These are phyloP conservation scores for Acronicta alni DNA, from an alignment of 2,888 invertebrate genomes.

Conservation along the genomic window DNA sequence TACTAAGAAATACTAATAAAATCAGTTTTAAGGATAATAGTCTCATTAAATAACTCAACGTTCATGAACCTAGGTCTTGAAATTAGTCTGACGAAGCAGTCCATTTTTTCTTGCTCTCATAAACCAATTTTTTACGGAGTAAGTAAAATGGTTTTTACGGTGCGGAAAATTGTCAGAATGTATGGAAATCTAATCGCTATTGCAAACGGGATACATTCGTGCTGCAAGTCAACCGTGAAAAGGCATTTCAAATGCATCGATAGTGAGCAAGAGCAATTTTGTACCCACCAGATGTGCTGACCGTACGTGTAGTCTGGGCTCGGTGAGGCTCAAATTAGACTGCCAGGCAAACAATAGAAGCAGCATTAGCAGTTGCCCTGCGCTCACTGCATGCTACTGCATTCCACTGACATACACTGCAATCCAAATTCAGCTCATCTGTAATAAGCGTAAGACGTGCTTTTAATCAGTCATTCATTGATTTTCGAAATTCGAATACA, in stretches of 20 bases:
- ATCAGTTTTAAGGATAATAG: no score
- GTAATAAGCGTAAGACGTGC: no score
- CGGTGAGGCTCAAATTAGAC: neutral
- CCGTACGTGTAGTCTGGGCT: neutral
- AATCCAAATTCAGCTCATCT: no score
- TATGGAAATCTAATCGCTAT: conserved; percentile 6
- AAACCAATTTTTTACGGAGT: neutral
- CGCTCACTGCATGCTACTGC: neutral
- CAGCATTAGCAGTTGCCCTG: neutral
- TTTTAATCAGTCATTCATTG: no score
- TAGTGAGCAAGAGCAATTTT: neutral
- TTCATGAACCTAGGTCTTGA: no score
- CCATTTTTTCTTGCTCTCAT: neutral
- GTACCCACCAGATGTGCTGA: conserved; percentile 5
- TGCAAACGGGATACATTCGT: conserved; percentile 4
- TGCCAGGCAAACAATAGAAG: neutral
- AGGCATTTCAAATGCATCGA: conserved; percentile 1
- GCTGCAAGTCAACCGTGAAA: neutral
- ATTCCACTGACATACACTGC: no score
- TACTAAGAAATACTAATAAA: neutral
- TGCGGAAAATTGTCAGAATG: neutral
- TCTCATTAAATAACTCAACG: no score
- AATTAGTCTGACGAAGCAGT: neutral
- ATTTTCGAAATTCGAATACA: no score
- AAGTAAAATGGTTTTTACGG: conserved; percentile 1